Evolutionary conservation across 2,888 invertebrate species (phyloP), one percentile per base, ranked within the genome.

Genomic region (Cephonodes hylas): DNA sequence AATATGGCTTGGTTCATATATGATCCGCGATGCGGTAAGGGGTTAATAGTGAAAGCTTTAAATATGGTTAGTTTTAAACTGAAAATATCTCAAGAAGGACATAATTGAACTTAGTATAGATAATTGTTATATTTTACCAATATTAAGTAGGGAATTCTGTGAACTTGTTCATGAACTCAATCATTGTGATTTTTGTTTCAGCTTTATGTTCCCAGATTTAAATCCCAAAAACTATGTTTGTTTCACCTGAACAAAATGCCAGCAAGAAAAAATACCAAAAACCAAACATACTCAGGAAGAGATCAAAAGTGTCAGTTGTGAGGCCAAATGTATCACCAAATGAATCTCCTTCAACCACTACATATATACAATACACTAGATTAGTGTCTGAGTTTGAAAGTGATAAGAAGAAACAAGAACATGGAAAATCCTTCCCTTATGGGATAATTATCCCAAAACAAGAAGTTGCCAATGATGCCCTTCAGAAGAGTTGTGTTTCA

Each of bases 241-340:
- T 83, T 56, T 79, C 88, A 60, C 81, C 83, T 68, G 84, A 88
- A 63, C 84, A 74, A 66, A 80, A 78, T 69, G 69, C 74, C 57
- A 67, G 66, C 46, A 89, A 83, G 66, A 90, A 85, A 72, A 80
- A 79, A 64, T 86, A 85, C 69, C 86, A 88, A 68, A 91, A 90
- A 68, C 91, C 91, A 60, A 92, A 91, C 70, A 92, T 92, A 64
- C 80, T 92, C 23, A 77, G 91, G 63, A 85, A 77, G 66, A 89
- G 84, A 64, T 59, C 81, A 8, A 88, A 85, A 63, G 64, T 69
- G 53, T 67, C 74, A 44, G 27, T 60, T 23, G 42, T 65, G 63
- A 75, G 66, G 65, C 62, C 68, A 53, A 72, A 67, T 45, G 65
- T 67, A 65, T 22, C 65, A 45, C 72, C 66, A 48, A 66, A 63